phyloP scores from a whole-genome alignment of 2,888 invertebrate genomes.

The Zootermopsis nevadensis region DNA sequence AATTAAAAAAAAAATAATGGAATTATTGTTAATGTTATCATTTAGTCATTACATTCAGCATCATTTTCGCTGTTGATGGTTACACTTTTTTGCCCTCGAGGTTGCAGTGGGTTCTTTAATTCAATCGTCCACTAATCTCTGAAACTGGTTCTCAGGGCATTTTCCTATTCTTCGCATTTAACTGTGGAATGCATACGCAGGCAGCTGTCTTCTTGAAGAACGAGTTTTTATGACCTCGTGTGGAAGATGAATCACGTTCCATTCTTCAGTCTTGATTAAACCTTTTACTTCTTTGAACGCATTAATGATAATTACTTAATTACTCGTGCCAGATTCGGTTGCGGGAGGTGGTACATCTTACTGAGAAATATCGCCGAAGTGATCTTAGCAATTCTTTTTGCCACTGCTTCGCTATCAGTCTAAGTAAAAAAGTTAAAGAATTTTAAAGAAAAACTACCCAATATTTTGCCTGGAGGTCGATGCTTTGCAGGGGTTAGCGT shows the following conservation, averaged over 20 bases:
- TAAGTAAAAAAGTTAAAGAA: too few relatives aligned
- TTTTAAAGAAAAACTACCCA: too few relatives aligned
- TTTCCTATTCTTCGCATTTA: not conserved
- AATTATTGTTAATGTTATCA: too few relatives aligned
- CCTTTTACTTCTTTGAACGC: not conserved
- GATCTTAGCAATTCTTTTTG: not conserved
- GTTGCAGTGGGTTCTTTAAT: too few relatives aligned
- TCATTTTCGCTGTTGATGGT: too few relatives aligned
- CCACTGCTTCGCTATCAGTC: too few relatives aligned
- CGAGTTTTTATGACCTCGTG: not conserved
- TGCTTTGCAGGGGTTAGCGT: too few relatives aligned
- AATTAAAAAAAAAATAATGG: too few relatives aligned
- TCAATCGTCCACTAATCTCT: not conserved
- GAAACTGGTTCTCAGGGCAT: not conserved
- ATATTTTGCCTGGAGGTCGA: too few relatives aligned
- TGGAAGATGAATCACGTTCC: not conserved
- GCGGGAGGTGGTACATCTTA: not conserved
- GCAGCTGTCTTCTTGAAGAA: not conserved
- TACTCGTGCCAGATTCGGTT: not conserved
- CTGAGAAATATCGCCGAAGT: not conserved
- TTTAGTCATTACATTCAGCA: too few relatives aligned
- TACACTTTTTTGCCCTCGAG: too few relatives aligned
- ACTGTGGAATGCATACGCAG: not conserved
- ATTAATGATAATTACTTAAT: slow-evolving; percentile 7
- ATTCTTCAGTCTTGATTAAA: slow-evolving; percentile 10